A percentile compares a stretch with the other conserved stretches of the same genome.
phyloP scores from a whole-genome alignment of 2,888 invertebrate genomes.

The Aleiodes testaceus region DNA sequence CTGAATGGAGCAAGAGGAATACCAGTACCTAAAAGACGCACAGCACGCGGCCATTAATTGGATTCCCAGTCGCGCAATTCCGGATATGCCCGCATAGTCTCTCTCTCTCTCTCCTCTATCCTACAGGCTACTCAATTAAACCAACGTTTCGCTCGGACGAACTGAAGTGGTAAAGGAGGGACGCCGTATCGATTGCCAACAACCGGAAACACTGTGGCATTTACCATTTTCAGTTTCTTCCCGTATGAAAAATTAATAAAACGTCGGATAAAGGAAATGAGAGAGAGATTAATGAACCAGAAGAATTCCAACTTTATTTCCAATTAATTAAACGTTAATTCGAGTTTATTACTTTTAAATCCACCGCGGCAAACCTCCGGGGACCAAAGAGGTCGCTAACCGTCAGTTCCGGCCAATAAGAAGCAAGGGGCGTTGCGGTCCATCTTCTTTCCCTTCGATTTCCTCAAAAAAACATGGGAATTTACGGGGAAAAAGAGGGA shows the following conservation, averaged over 20 bases:
- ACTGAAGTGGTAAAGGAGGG: constrained; percentile 21
- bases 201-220: constrained; percentile 26
- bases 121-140: constrained; percentile 60
- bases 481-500: too few relatives aligned
- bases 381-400: too few relatives aligned
- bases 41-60: constrained; percentile 58
- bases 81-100: constrained; percentile 53
- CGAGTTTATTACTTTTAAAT: too few relatives aligned
- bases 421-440: too few relatives aligned
- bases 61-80: constrained; percentile 61
- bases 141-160: constrained; percentile 53
- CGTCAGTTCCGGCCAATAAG: too few relatives aligned
- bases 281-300: too few relatives aligned
- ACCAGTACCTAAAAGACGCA: constrained; percentile 34
- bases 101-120: constrained; percentile 39
- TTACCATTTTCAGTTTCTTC: constrained; percentile 24
- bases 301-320: too few relatives aligned
- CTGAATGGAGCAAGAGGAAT: constrained; percentile 16
- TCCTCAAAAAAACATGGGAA: too few relatives aligned
- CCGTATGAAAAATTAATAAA: constrained; percentile 6
- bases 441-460: too few relatives aligned
- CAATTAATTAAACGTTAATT: too few relatives aligned
- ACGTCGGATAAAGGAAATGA: neutral
- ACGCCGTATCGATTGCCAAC: constrained; percentile 22
- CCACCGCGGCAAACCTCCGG: too few relatives aligned